Conservation (phyloP, 2,113 vertebrate genomes). For the Dromaius novaehollandiae region DNA sequence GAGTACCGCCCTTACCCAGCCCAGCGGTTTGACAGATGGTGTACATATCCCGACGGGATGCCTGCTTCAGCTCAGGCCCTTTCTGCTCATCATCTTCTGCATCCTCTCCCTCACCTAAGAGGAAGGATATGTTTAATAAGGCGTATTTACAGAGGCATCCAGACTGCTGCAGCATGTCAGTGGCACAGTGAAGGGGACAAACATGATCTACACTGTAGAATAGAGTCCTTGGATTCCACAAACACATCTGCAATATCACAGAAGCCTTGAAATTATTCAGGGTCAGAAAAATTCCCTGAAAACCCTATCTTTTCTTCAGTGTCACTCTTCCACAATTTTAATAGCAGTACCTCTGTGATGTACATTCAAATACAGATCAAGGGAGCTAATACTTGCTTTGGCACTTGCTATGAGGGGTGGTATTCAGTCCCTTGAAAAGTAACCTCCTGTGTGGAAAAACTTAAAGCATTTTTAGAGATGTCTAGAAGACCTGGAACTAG, state of each 20-base stretch:
- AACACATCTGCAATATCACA: background rate
- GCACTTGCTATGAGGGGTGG: background rate
- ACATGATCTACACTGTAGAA: background rate
- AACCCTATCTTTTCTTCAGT: background rate
- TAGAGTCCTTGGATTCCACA: background rate
- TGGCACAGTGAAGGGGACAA: background rate
- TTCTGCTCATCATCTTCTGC: conserved; percentile 93
- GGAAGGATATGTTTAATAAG: background rate
- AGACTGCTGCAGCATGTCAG: background rate
- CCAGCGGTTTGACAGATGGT: conserved; percentile 96
- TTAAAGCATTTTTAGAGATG: background rate
- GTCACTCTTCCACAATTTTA: background rate
- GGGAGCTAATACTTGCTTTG: background rate
- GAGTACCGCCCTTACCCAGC: conserved; percentile 81
- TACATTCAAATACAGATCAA: background rate
- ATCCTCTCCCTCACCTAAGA: conserved; percentile 82
- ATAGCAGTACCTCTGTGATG: background rate
- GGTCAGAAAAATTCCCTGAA: background rate
- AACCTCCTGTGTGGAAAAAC: background rate
- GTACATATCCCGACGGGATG: conserved; percentile 97
- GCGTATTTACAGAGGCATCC: background rate
- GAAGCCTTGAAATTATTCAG: background rate
- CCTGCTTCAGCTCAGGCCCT: conserved; percentile 95
- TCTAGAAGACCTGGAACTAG: background rate
- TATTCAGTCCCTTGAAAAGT: background rate